Conservation (phyloP, 2,797 vertebrate species). For the Hemibagrus guttatus region DNA sequence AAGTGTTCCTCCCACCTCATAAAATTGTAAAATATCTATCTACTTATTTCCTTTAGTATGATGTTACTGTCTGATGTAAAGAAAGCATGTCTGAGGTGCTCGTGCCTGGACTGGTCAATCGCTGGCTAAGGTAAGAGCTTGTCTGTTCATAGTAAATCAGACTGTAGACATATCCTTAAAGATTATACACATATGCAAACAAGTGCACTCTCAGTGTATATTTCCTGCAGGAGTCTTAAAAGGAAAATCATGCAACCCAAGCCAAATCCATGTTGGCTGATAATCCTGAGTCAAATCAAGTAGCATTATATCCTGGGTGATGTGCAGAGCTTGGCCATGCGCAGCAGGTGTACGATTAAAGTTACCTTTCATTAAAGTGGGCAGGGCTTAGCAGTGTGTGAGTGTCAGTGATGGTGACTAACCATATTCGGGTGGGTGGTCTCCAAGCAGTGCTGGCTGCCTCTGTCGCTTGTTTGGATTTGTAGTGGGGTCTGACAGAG, state of each 20-base stretch:
- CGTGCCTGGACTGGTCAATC: no score
- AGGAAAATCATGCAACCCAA: neutral
- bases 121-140: neutral
- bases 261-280: neutral
- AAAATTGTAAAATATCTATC: neutral
- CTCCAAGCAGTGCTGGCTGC: slow-evolving; percentile 90
- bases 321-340: slow-evolving; percentile 17
- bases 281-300: neutral
- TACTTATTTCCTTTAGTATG: neutral
- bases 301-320: neutral
- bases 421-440: slow-evolving; percentile 95
- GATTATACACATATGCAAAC: neutral
- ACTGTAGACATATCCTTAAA: neutral
- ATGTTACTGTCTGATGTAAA: neutral
- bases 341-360: neutral
- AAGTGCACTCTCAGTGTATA: neutral
- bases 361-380: neutral
- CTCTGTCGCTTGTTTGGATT: slow-evolving; percentile 92
- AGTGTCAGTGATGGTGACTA: slow-evolving; percentile 53
- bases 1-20: no score
- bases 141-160: neutral
- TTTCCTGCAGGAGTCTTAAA: neutral
- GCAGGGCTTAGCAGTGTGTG: neutral
- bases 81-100: neutral
- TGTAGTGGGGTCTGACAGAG: slow-evolving; percentile 76